Percentiles rank a stretch among this genome's conserved stretches.
phyloP scores from a whole-genome alignment of 2,797 vertebrate genomes.

The Gymnothorax reevesii region DNA sequence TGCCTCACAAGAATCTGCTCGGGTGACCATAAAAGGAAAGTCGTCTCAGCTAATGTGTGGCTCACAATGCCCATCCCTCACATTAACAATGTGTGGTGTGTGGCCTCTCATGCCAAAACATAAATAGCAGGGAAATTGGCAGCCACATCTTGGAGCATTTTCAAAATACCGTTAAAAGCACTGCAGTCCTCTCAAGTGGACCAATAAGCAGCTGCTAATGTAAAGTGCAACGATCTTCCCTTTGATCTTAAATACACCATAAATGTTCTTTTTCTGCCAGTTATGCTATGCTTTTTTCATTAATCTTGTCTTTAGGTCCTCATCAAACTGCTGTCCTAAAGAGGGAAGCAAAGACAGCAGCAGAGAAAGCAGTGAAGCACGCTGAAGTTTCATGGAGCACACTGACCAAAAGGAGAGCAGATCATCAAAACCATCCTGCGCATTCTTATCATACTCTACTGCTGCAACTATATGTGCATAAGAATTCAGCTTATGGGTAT shows the following conservation, averaged over 20 bases:
- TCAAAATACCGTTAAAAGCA: not conserved
- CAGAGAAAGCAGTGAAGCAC: not conserved
- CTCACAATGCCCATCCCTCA: constrained; percentile 19
- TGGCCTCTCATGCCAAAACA: not conserved
- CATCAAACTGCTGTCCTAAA: not conserved
- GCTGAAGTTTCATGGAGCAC: not conserved
- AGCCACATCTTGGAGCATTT: not conserved
- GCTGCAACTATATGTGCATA: not conserved
- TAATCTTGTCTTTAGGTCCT: not conserved
- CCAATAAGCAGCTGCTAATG: not conserved
- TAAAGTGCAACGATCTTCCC: not conserved
- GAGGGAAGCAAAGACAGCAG: not conserved
- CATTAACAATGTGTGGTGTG: not conserved
- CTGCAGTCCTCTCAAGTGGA: not conserved
- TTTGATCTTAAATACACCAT: not conserved
- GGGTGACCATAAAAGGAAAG: constrained; percentile 44
- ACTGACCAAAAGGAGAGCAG: not conserved
- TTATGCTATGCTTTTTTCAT: not conserved
- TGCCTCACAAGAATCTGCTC: constrained; percentile 31
- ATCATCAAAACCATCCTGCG: not conserved
- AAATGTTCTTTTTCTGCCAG: not conserved
- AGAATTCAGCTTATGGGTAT: not conserved
- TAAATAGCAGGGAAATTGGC: not conserved
- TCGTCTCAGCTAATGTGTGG: constrained; percentile 18
- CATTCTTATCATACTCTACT: not conserved